Conservation (phyloP, 1,140 invertebrate species). For the Augochlora pura region DNA sequence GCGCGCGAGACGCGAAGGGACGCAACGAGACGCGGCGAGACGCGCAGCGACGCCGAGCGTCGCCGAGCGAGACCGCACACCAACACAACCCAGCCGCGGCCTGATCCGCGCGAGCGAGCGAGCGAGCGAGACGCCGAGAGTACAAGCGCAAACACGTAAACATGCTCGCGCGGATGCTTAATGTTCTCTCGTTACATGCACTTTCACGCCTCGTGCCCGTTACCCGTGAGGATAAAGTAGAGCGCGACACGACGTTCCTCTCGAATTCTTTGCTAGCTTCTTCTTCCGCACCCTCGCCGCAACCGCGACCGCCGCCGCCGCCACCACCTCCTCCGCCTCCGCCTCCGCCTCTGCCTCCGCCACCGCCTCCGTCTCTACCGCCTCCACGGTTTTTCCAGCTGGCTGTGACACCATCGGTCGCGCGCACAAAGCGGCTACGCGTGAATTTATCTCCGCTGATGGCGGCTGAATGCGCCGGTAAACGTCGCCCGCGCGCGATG, state of each 20-base stretch:
- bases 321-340: too few species aligned
- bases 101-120: background rate
- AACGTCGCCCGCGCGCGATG: conserved; percentile 18
- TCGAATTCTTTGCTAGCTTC: conserved; percentile 60
- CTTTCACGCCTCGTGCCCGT: conserved; percentile 68
- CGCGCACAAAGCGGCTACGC: conserved; percentile 27
- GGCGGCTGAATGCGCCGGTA: conserved; percentile 31
- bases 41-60: background rate
- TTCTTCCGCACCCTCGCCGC: conserved; percentile 42
- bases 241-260: conserved; percentile 56
- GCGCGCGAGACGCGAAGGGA: conserved; percentile 13
- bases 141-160: conserved; percentile 48
- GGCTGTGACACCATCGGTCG: conserved; percentile 30
- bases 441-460: conserved; percentile 44
- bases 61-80: too few species aligned
- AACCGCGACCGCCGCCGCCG: background rate
- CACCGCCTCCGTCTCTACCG: too few species aligned
- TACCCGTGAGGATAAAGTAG: conserved; percentile 60
- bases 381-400: conserved; percentile 33
- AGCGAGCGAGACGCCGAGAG: conserved; percentile 6
- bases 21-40: background rate
- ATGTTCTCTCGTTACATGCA: conserved; percentile 68
- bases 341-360: too few species aligned
- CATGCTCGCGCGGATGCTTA: conserved; percentile 59
- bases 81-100: too few species aligned